Base-by-base conservation (phyloP, 2,113 vertebrate genomes). In the Baryphthengus martii region DNA sequence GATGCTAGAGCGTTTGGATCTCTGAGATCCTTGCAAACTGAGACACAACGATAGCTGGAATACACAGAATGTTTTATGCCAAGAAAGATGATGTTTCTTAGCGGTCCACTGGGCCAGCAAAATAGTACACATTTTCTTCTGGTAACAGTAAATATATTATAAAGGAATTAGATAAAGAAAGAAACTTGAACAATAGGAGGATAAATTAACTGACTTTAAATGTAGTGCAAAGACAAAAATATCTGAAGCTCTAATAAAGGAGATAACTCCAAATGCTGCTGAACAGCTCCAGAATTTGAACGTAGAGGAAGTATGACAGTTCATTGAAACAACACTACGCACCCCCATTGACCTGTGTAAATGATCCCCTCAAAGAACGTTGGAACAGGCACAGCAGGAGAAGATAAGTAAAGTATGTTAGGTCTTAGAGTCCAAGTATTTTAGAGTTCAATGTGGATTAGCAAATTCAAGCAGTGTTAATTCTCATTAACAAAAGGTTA, bases 301-400 rank as follows among this genome's bases (percentile, higher is more conserved):
- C 3, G 2, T 16, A 31, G 13, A 53, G 25, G 3, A 85, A 88
- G 14, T 19, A 5, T 26, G 33, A 13, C 7, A 42, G 13, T 80
- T 79, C 10, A 71, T 74, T 50, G 52, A 73, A 68, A 67, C 12
- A 85, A 2, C 12, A 39, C 2, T 7, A 29, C 6, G 3, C 8
- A 2, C 3, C 6, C 4, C 9, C 2, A 2, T 52, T 82, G 45
- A 13, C 11, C 6, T 52, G n/a, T 3, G 17, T 61, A 23, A 84
- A 77, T 21, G 26, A 58, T 87, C 15, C 28, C 35, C 13, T 63
- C 50, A 53, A 40, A n/a, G 39, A 70, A 42, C 26, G 14, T 4
- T 24, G 15, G 47, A 78, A 47, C 12, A 58, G 61, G 17, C 8
- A 77, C 47, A 28, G 53, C 33, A 82, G 19, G 35, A 77, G 71